Evolutionary conservation across 2,888 invertebrate species (phyloP).

Genomic region (Nowickia ferox): DNA sequence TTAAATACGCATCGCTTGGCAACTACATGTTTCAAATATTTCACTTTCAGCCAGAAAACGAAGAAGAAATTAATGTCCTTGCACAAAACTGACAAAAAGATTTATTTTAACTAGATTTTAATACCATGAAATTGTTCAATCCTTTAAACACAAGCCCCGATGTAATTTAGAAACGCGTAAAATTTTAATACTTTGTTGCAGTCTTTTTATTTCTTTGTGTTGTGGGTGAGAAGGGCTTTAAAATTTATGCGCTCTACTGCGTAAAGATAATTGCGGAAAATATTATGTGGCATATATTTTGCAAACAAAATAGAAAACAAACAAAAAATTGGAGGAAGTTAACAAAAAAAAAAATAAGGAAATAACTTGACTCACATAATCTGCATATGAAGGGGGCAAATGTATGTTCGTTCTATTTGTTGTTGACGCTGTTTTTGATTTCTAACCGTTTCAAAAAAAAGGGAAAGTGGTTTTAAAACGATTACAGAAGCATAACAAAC

Average conservation of each 20-base stretch:
- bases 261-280: slow-evolving; percentile 68
- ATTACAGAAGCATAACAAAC: slow-evolving; percentile 43
- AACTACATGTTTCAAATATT: slow-evolving; percentile 10
- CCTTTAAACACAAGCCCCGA: slow-evolving; percentile 34
- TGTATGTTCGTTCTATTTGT: slow-evolving; percentile 5
- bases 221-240: slow-evolving; percentile 31
- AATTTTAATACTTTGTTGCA: slow-evolving; percentile 59
- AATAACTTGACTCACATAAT: slow-evolving; percentile 29
- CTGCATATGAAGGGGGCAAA: slow-evolving; percentile 38
- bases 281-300: slow-evolving; percentile 58
- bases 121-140: slow-evolving; percentile 57
- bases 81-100: slow-evolving; percentile 39
- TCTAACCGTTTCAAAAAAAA: slow-evolving; percentile 11
- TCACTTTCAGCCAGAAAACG: neutral
- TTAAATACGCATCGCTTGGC: neutral
- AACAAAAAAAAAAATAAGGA: neutral
- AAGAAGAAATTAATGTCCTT: slow-evolving; percentile 7
- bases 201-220: slow-evolving; percentile 4
- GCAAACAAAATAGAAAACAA: neutral
- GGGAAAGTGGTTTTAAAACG: slow-evolving; percentile 48
- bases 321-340: slow-evolving; percentile 31
- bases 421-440: neutral
- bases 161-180: slow-evolving; percentile 61
- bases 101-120: slow-evolving; percentile 32
- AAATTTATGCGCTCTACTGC: slow-evolving; percentile 65